Evolutionary conservation across 2,888 invertebrate genomes (phyloP), one percentile per base, ranked within the genome.

Genomic region (Lymantria monacha): DNA sequence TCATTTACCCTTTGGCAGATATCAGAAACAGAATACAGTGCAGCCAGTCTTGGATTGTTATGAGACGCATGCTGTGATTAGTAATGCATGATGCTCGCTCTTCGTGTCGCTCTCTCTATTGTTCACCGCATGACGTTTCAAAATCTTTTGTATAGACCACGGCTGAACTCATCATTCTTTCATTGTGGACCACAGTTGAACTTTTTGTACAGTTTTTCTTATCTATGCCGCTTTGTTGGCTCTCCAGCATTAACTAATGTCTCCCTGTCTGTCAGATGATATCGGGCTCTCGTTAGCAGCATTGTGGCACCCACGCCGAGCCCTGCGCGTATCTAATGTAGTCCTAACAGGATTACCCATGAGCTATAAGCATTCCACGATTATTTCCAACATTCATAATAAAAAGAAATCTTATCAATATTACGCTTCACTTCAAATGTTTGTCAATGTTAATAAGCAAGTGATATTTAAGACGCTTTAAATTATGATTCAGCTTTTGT

Each of bases 251-350:
- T 81, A 79, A 83, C 82, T 81, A 84, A 85, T 84, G 83, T 81
- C 75, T 10, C 70, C 71, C 69, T 75, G 83, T 81, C 82, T 83
- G 81, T 82, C 84, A 83, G 83, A 84, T 85, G 80, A 81, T 85
- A 85, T 85, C 86, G 72, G 74, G 61, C 61, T 67, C 81, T 87
- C 86, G 87, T 89, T 87, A 88, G 85, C 77, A 76, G 79, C 77
- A 84, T 85, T 87, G 87, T 85, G 76, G 81, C 84, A 78, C 87
- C 86, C 82, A 85, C 86, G 81, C 78, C 54, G 58, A 53, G 64
- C 66, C 70, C 69, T 66, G 63, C 53, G 70, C 68, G 55, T 66
- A 69, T 69, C 76, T 87, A 85, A 83, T 83, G 79, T 74, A 77
- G 59, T 72, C 65, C 76, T 74, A 82, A 76, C 83, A 76, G 79